These are phyloP conservation scores for Caenorhabditis plicata DNA, from an alignment of 2,888 invertebrate genomes.

Conservation along the genomic window DNA sequence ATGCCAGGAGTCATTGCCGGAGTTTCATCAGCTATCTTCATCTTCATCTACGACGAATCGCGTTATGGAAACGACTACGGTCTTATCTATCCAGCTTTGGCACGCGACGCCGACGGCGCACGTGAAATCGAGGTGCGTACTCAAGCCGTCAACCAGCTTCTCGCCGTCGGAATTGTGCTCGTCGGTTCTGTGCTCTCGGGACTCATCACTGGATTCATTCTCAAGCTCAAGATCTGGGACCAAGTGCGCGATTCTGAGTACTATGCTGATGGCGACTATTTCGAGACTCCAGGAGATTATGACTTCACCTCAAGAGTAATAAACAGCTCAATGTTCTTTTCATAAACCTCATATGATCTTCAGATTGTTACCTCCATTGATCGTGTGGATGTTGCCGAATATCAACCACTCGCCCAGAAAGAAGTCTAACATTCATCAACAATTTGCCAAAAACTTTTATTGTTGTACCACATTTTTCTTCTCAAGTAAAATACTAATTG, in stretches of 20 bases:
- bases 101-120: conserved; percentile 16
- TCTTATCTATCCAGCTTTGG: conserved; percentile 46
- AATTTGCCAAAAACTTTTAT: too few relatives aligned
- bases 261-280: conserved; percentile 59
- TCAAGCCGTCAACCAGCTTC: conserved; percentile 80
- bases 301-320: conserved; percentile 59
- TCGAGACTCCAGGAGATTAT: conserved; percentile 59
- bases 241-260: conserved; percentile 53
- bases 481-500: too few relatives aligned
- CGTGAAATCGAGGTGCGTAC: conserved; percentile 71
- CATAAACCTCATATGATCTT: conserved; percentile 6
- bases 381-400: conserved; percentile 51
- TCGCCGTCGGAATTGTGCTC: conserved; percentile 77
- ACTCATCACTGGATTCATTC: conserved; percentile 71
- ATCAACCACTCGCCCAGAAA: conserved; percentile 40
- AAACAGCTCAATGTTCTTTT: too few relatives aligned
- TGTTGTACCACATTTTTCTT: too few relatives aligned
- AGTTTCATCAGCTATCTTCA: conserved; percentile 38
- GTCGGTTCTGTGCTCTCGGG: conserved; percentile 76
- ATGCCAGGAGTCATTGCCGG: conserved; percentile 56
- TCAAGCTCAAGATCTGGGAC: conserved; percentile 49
- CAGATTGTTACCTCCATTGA: conserved; percentile 53
- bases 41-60: conserved; percentile 38
- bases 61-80: conserved; percentile 35
- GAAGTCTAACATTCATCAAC: too few relatives aligned